A percentile compares a stretch with the other conserved stretches of the same genome.
Conservation (phyloP, 2,113 vertebrate species). For the Pica pica region DNA sequence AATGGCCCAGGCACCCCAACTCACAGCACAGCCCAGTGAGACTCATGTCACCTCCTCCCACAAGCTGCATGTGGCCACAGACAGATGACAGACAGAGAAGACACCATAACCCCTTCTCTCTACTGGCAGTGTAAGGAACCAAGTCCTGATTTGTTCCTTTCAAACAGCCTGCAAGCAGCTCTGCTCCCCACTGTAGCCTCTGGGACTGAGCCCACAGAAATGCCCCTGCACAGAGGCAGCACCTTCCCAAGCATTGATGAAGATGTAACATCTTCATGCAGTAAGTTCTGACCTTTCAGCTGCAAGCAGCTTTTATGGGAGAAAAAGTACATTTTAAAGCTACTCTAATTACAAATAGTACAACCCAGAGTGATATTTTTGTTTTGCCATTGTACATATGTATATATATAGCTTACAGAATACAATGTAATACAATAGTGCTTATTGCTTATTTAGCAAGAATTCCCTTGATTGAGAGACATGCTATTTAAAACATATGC, state of each 20-base stretch:
- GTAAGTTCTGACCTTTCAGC: not conserved
- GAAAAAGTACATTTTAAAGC: not conserved
- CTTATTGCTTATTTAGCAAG: not conserved
- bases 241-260: accelerated
- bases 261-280: not conserved
- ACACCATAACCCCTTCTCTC: not conserved
- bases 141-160: not conserved
- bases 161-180: not conserved
- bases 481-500: constrained; percentile 3
- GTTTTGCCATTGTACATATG: not conserved
- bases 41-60: not conserved
- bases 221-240: no score
- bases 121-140: not conserved
- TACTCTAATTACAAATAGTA: not conserved
- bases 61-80: accelerated
- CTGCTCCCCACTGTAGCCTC: not conserved
- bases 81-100: no score
- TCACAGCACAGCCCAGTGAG: accelerated
- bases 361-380: not conserved
- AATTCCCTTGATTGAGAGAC: not conserved
- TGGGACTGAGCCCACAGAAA: not conserved
- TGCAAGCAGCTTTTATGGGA: not conserved
- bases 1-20: accelerated
- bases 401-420: constrained; percentile 36
- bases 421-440: constrained; percentile 16